A percentile compares a stretch with the other conserved stretches of the same genome.
Evolutionary conservation across 2,888 invertebrate species (phyloP).

Genomic region (Drosophila multiciliata): DNA sequence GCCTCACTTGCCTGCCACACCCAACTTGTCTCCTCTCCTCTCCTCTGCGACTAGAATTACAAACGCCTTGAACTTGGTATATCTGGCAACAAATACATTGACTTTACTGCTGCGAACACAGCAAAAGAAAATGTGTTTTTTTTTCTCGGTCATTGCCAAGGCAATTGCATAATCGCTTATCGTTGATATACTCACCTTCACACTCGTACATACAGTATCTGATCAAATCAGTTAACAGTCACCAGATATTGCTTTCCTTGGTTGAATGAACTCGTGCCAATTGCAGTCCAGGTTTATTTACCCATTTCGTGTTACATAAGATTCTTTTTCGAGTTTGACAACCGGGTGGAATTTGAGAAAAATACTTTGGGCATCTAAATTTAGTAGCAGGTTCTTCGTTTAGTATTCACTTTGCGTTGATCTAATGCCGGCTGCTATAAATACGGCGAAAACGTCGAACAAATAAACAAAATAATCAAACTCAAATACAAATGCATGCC

Average conservation of each 20-base stretch:
- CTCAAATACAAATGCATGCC: constrained; percentile 20
- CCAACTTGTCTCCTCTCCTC: not conserved
- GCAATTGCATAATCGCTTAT: constrained; percentile 56
- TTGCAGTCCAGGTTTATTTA: constrained; percentile 2
- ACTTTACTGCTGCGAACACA: not conserved
- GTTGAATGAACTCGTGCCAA: constrained; percentile 37
- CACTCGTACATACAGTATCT: constrained; percentile 31
- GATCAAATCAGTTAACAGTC: constrained; percentile 1
- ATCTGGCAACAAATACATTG: constrained; percentile 3
- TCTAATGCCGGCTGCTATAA: constrained; percentile 76
- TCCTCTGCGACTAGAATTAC: constrained; percentile 21
- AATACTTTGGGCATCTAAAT: constrained; percentile 50
- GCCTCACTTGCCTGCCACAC: constrained; percentile 10
- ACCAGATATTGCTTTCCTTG: not conserved
- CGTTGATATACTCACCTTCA: constrained; percentile 5
- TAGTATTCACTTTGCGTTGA: constrained; percentile 43
- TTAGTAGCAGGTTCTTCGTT: constrained; percentile 48
- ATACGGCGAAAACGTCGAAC: constrained; percentile 39
- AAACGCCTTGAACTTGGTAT: constrained; percentile 56
- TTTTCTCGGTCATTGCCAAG: constrained; percentile 71
- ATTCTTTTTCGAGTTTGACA: constrained; percentile 47
- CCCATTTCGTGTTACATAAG: constrained; percentile 55
- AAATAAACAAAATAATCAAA: constrained; percentile 45
- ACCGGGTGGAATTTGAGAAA: constrained; percentile 24
- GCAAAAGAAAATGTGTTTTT: constrained; percentile 17